A percentile compares a stretch with the other conserved stretches of the same genome.
Evolutionary conservation across 2,797 vertebrate genomes (phyloP).

Genomic region (Telmatherina bonti): DNA sequence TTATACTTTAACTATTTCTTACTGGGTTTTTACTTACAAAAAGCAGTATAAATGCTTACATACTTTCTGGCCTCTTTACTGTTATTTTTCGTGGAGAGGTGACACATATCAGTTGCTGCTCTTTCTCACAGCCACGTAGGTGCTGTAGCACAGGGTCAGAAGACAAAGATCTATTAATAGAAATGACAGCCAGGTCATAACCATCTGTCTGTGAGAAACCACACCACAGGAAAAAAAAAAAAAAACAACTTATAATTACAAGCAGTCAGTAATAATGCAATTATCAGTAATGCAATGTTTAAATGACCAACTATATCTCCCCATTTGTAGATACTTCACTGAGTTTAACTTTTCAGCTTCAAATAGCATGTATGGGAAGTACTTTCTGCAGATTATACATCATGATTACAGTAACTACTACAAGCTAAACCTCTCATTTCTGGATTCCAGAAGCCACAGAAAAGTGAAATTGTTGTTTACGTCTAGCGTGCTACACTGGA

Average conservation of each 20-base stretch:
- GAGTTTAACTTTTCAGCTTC: conserved; percentile 14
- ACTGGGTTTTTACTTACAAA: neutral
- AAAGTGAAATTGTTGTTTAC: conserved; percentile 36
- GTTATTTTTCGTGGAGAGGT: conserved; percentile 53
- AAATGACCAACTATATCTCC: neutral
- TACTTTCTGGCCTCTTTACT: neutral
- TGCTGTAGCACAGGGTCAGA: conserved; percentile 41
- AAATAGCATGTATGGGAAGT: conserved; percentile 10
- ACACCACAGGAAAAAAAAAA: no score
- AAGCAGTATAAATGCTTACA: neutral
- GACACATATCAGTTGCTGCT: conserved; percentile 62
- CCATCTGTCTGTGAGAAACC: conserved; percentile 9
- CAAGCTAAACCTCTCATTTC: conserved; percentile 53
- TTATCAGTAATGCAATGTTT: neutral
- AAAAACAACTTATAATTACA: conserved; percentile 12
- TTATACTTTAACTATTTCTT: neutral
- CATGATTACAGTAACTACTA: conserved; percentile 42
- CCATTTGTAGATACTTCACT: neutral
- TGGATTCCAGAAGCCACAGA: conserved; percentile 48
- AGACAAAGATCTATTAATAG: conserved; percentile 46
- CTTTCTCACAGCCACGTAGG: conserved; percentile 47
- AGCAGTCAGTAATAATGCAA: conserved; percentile 9
- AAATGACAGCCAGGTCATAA: conserved; percentile 26
- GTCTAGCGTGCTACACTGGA: conserved; percentile 10
- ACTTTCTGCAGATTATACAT: conserved; percentile 21